A percentile compares a stretch with the other conserved stretches of the same genome.
Evolutionary conservation across 1,140 invertebrate species (phyloP).

Genomic region (Cylas formicarius): DNA sequence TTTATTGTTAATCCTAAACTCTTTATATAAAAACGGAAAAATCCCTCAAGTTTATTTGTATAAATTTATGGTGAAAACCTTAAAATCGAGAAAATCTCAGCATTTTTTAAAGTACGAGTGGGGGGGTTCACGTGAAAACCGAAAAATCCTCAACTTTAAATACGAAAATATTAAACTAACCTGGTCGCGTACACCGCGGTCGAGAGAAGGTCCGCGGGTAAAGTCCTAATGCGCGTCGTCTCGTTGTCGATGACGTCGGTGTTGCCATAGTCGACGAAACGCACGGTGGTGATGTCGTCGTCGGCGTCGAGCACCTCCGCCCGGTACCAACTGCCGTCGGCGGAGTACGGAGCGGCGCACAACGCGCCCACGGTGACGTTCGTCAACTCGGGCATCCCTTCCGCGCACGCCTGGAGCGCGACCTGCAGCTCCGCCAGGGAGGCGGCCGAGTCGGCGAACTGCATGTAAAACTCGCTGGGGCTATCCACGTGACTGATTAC

Average conservation of each 20-base stretch:
- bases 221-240: slow-evolving; percentile 48
- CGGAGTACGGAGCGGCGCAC: slow-evolving; percentile 65
- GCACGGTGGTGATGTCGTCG: slow-evolving; percentile 61
- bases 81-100: no score
- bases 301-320: slow-evolving; percentile 68
- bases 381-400: slow-evolving; percentile 45
- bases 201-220: slow-evolving; percentile 44
- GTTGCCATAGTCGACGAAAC: slow-evolving; percentile 79
- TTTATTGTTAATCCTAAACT: no score
- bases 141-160: no score
- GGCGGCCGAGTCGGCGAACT: slow-evolving; percentile 45
- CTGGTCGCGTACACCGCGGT: slow-evolving; percentile 48
- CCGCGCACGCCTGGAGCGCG: slow-evolving; percentile 50
- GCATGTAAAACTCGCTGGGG: slow-evolving; percentile 61
- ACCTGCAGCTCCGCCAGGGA: slow-evolving; percentile 51
- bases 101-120: no score
- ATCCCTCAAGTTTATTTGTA: no score
- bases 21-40: no score
- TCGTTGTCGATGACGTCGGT: slow-evolving; percentile 58
- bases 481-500: slow-evolving; percentile 56
- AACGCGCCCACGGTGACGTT: slow-evolving; percentile 53
- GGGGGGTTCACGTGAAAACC: no score
- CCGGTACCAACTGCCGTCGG: slow-evolving; percentile 72
- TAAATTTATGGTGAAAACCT: no score
- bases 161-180: no score